These are phyloP conservation scores for Arnoldichthys spilopterus DNA, from an alignment of 2,797 vertebrate species.

Conservation along the genomic window DNA sequence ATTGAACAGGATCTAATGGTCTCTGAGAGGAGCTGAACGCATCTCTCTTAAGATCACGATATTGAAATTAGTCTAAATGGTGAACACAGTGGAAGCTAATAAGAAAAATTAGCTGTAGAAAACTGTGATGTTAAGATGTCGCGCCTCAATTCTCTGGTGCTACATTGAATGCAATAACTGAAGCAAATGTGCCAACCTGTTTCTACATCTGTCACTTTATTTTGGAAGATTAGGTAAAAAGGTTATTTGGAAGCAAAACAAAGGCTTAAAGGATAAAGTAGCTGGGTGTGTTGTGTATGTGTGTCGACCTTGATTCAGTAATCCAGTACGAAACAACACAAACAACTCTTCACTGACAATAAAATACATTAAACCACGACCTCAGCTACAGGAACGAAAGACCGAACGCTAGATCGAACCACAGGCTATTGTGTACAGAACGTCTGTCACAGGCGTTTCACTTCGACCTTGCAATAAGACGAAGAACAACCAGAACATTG, in stretches of 20 bases:
- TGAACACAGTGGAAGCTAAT: not conserved
- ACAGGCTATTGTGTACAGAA: not conserved
- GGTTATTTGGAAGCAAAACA: conserved; percentile 82
- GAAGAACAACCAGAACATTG: too few relatives aligned
- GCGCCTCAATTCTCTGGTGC: not conserved
- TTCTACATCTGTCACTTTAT: conserved; percentile 80
- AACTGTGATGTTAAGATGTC: not conserved
- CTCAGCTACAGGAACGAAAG: not conserved
- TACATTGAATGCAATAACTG: not conserved
- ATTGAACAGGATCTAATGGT: not conserved
- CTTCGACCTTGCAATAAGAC: not conserved
- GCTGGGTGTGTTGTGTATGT: conserved; percentile 80
- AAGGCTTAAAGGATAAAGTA: conserved; percentile 82
- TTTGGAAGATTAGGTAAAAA: conserved; percentile 79
- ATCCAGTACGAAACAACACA: conserved; percentile 74
- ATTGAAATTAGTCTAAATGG: not conserved
- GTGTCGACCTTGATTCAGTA: conserved; percentile 81
- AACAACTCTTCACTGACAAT: not conserved
- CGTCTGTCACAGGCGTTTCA: not conserved
- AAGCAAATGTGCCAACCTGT: conserved; percentile 40
- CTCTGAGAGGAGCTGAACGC: not conserved
- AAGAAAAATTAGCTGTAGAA: not conserved
- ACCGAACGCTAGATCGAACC: not conserved
- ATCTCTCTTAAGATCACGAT: not conserved
- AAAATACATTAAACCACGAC: conserved; percentile 11